Evolutionary conservation across 1,140 invertebrate species (phyloP), one percentile per base, ranked within the genome.

Genomic region (Leguminivora glycinivorella): DNA sequence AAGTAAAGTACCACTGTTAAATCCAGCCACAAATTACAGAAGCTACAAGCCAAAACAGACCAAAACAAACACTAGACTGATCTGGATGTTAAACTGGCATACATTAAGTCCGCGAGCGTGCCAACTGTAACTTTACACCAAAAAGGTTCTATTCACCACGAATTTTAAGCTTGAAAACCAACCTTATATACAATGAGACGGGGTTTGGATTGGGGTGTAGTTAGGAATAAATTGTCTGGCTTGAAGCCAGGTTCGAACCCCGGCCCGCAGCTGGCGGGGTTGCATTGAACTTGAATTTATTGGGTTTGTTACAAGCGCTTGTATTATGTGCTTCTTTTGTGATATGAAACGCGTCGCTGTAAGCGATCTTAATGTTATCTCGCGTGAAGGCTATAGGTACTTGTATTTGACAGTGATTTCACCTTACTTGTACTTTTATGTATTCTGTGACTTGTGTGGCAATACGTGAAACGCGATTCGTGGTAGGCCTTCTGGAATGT

Each of bases 31-130:
- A 17, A 52, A 52, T 52, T 52, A 52, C 47, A 52, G 47, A 52
- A 52, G 47, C 47, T 52, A 9, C 17, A 52, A 52, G 19, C 47
- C 47, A 22, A 52, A 52, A 52, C 47, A 52, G n/a, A 22, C 47
- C 47, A 52, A 52, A 52, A 52, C 47, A 52, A 52, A 52, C 47
- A n/a, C 19, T 52, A n/a, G 47, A 52, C 47, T 52, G 47, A 52
- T 52, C 47, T 52, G 47, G 47, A 52, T 52, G 47, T 52, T 52
- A 52, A 52, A 52, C 47, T 52, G 47, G 47, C 19, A 52, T 52
- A 9, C 47, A 22, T 52, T 52, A 52, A 52, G 47, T 52, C 47
- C 19, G 7, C 17, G 9, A 6, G 6, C 19, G 47, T 52, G 47
- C 47, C 47, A 52, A 52, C 47, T 52, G 17, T 9, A 52, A 52